These are phyloP conservation scores for Alviniconcha marisindica DNA, from an alignment of 1,140 invertebrate genomes.

Conservation along the genomic window DNA sequence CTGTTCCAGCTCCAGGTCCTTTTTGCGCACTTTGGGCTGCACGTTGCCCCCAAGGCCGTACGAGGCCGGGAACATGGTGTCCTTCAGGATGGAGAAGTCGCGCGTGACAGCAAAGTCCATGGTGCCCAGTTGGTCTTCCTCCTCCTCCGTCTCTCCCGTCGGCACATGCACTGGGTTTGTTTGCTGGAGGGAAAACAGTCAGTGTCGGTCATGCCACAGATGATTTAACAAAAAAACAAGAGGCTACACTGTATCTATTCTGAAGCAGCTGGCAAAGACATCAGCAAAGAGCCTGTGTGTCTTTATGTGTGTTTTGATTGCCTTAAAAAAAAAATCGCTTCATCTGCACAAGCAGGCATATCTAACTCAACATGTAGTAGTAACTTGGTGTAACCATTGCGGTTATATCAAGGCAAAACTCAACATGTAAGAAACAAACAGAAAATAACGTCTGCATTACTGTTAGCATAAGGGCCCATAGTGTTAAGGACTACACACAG, in stretches of 20 bases:
- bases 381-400: no score
- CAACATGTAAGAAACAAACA: no score
- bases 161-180: conserved; percentile 57
- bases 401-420: no score
- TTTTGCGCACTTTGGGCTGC: conserved; percentile 59
- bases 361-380: no score
- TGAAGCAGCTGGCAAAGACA: background rate
- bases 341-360: no score
- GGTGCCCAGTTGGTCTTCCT: conserved; percentile 44
- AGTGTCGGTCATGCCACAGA: no score
- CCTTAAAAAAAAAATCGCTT: no score
- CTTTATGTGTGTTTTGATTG: no score
- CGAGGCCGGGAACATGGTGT: conserved; percentile 39
- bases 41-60: conserved; percentile 14
- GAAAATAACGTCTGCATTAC: no score
- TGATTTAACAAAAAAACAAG: background rate
- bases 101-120: conserved; percentile 65
- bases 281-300: no score
- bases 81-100: conserved; percentile 57
- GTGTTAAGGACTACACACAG: no score
- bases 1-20: conserved; percentile 44
- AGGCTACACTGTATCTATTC: background rate
- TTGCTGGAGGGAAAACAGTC: conserved; percentile 29
- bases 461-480: no score
- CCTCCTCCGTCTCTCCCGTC: conserved; percentile 57